phyloP scores from a whole-genome alignment of 2,888 invertebrate species.

The Dryocosmus kuriphilus region DNA sequence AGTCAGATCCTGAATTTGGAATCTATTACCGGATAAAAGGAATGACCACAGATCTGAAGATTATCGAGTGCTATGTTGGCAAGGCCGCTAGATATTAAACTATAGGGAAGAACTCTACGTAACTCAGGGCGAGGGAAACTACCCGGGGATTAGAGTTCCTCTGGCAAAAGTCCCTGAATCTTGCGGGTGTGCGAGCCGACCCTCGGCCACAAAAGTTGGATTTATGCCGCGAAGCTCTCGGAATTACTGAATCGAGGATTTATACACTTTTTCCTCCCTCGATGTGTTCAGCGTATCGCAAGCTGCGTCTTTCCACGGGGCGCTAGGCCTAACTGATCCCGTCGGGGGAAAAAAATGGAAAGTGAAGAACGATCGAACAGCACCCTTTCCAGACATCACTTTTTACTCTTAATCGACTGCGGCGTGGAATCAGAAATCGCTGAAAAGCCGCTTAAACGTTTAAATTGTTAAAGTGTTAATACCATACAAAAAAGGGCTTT shows the following conservation, averaged over 20 bases:
- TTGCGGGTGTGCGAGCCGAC: slow-evolving; percentile 67
- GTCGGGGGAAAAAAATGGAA: slow-evolving; percentile 28
- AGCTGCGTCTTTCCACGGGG: slow-evolving; percentile 41
- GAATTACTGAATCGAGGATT: slow-evolving; percentile 75
- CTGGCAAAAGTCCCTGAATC: slow-evolving; percentile 75
- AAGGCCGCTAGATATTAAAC: slow-evolving; percentile 59
- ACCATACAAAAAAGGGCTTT: neutral
- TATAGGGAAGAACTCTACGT: slow-evolving; percentile 53
- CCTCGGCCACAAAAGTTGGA: slow-evolving; percentile 72
- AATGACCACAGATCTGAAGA: slow-evolving; percentile 57
- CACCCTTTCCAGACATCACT: slow-evolving; percentile 32
- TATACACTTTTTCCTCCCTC: slow-evolving; percentile 63
- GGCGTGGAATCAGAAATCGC: slow-evolving; percentile 6
- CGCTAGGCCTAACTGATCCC: slow-evolving; percentile 42
- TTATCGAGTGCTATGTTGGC: slow-evolving; percentile 61
- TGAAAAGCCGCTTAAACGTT: slow-evolving; percentile 7
- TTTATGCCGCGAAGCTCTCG: slow-evolving; percentile 72
- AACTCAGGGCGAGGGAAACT: slow-evolving; percentile 57
- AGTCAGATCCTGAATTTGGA: slow-evolving; percentile 11
- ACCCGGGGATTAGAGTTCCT: slow-evolving; percentile 72
- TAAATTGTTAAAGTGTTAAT: neutral
- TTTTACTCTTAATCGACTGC: slow-evolving; percentile 27
- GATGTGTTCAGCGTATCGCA: slow-evolving; percentile 44
- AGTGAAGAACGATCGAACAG: slow-evolving; percentile 54
- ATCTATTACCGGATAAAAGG: slow-evolving; percentile 55